Evolutionary conservation across 2,113 vertebrate species (phyloP).

Genomic region (Mobula hypostoma): DNA sequence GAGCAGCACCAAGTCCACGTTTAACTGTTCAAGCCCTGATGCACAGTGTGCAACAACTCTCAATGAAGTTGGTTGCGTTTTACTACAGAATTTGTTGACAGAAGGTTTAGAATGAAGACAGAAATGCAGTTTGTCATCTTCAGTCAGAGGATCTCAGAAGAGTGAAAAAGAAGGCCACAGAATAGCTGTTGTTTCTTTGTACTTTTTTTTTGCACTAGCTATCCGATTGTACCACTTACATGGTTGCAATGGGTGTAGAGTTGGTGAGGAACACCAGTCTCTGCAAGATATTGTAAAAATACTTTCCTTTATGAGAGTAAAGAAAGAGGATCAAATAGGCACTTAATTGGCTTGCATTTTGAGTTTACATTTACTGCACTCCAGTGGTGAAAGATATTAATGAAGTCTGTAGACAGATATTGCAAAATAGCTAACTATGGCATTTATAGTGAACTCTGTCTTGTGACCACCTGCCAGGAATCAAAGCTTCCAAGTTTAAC

Average conservation of each 20-base stretch:
- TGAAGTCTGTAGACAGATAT: constrained; percentile 13
- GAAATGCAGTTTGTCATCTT: constrained; percentile 49
- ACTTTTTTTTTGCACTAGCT: constrained; percentile 71
- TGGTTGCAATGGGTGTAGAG: constrained; percentile 46
- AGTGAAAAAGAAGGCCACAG: constrained; percentile 44
- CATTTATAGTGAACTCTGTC: neutral
- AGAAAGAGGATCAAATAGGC: constrained; percentile 19
- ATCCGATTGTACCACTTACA: constrained; percentile 39
- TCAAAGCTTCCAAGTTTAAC: neutral
- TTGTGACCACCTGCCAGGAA: neutral
- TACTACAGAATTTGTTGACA: neutral
- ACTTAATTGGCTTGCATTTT: constrained; percentile 35
- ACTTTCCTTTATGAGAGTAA: neutral
- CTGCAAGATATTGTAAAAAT: constrained; percentile 40
- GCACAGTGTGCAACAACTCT: neutral
- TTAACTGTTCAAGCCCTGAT: neutral
- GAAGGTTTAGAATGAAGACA: constrained; percentile 31
- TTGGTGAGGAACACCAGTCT: constrained; percentile 48
- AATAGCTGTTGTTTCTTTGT: constrained; percentile 45
- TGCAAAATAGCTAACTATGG: neutral
- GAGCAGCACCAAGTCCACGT: neutral
- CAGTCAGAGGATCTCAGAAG: constrained; percentile 49
- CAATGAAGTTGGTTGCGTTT: neutral
- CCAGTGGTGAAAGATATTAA: constrained; percentile 14
- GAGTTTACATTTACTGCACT: constrained; percentile 33